Evolutionary conservation across 2,888 invertebrate genomes (phyloP).

Genomic region (Acrobasis repandana): DNA sequence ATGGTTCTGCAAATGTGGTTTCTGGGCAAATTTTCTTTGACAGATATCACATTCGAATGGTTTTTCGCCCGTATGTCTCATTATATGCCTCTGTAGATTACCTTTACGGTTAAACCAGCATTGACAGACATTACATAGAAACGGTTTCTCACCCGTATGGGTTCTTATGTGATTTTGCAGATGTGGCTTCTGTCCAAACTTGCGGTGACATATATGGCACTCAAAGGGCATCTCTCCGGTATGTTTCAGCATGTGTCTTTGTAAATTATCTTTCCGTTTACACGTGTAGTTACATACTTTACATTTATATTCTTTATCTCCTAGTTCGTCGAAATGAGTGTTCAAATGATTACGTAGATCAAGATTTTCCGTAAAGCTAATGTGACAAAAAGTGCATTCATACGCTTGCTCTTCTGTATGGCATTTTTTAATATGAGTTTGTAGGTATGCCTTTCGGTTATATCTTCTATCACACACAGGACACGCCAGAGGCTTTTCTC

Average conservation of each 20-base stretch:
- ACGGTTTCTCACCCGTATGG: not conserved
- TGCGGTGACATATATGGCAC: not conserved
- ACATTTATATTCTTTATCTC: too few relatives aligned
- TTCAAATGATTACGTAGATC: not conserved
- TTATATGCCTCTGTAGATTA: not conserved
- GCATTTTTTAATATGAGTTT: not conserved
- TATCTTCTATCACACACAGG: not conserved
- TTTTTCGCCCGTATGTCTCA: not conserved
- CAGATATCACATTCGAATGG: not conserved
- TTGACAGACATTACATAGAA: not conserved
- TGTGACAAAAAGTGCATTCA: not conserved
- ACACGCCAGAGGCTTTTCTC: not conserved
- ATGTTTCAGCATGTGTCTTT: not conserved
- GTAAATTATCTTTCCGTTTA: too few relatives aligned
- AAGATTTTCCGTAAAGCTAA: not conserved
- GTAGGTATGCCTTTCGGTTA: not conserved
- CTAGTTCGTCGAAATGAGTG: too few relatives aligned
- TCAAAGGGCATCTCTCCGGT: not conserved
- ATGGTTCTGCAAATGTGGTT: not conserved
- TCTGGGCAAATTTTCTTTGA: not conserved
- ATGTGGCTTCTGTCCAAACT: not conserved
- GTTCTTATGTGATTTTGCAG: not conserved
- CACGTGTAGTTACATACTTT: too few relatives aligned
- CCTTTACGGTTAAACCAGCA: not conserved
- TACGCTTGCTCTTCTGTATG: not conserved